Evolutionary conservation across 37 sponge, comb jelly and placozoan species (phyloP).

Genomic region (Aplysina aerophoba): DNA sequence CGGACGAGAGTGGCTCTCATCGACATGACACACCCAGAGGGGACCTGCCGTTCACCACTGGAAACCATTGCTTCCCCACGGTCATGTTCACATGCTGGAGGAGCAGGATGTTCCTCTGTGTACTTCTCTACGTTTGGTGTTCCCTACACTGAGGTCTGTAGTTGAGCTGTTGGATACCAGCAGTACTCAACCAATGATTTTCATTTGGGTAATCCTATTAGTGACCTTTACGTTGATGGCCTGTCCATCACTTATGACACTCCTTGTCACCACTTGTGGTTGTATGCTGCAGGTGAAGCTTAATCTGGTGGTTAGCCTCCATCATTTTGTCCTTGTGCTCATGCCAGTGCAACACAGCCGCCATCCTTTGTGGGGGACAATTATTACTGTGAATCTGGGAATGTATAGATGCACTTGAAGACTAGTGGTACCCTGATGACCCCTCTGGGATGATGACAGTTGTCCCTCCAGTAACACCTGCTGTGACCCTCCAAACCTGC

Average conservation of each 20-base stretch:
- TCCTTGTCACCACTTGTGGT: background rate
- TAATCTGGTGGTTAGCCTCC: background rate
- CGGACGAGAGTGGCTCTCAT: conserved; percentile 19
- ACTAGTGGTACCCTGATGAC: conserved; percentile 20
- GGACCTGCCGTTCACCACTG: conserved; percentile 11
- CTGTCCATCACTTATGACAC: conserved; percentile 6
- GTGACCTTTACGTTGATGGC: background rate
- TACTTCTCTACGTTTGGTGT: conserved; percentile 11
- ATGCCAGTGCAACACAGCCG: background rate
- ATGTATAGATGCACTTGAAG: background rate
- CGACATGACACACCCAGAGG: conserved; percentile 7
- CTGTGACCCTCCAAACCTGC: conserved; percentile 22
- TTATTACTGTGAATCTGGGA: conserved; percentile 8
- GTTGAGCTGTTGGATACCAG: conserved; percentile 1
- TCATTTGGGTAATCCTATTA: background rate
- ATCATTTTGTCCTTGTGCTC: background rate
- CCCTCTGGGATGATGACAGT: conserved; percentile 48
- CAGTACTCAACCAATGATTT: background rate
- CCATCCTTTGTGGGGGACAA: conserved; percentile 1
- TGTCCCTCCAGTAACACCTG: conserved; percentile 11
- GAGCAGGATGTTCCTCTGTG: conserved; percentile 12
- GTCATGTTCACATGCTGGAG: background rate
- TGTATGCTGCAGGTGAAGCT: background rate
- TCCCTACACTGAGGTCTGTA: conserved; percentile 8
- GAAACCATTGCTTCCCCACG: conserved; percentile 1